Percentiles rank a stretch among this genome's conserved stretches.
Conservation (phyloP, 2,888 invertebrate species). For the Drosophila antonietae region DNA sequence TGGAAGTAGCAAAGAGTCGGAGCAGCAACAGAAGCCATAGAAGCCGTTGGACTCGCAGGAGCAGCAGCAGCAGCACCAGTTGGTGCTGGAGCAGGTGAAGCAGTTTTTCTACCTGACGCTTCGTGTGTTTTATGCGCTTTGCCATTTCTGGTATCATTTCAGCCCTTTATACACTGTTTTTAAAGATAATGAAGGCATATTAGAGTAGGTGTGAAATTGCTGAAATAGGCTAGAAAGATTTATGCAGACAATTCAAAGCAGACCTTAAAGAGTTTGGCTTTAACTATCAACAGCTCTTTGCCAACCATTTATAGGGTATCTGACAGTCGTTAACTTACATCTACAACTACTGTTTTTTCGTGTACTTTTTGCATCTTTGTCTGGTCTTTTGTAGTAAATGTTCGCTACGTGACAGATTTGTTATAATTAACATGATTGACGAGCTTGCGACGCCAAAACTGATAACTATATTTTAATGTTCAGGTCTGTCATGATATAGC, state of each 20-base stretch:
- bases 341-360: not conserved
- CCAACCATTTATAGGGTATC: not conserved
- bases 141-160: conserved; percentile 29
- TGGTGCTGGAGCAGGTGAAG: not conserved
- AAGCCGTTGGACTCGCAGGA: conserved; percentile 8
- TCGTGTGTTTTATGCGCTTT: conserved; percentile 65
- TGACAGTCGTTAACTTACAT: not conserved
- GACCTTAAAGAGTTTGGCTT: not conserved
- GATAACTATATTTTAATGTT: conserved; percentile 37
- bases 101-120: conserved; percentile 46
- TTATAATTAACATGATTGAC: conserved; percentile 73
- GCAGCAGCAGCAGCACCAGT: conserved; percentile 1
- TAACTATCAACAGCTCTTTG: too few relatives aligned
- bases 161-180: conserved; percentile 5
- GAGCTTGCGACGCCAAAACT: conserved; percentile 55
- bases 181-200: not conserved
- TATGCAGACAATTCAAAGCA: too few relatives aligned
- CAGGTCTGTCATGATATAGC: conserved; percentile 1
- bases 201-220: not conserved
- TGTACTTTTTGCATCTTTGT: conserved; percentile 27
- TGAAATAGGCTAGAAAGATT: not conserved
- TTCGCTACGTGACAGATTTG: conserved; percentile 70
- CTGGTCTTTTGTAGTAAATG: conserved; percentile 55
- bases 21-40: conserved; percentile 13
- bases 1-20: conserved; percentile 16